phyloP scores from a whole-genome alignment of 2,113 vertebrate genomes.

The Xerus inauris region DNA sequence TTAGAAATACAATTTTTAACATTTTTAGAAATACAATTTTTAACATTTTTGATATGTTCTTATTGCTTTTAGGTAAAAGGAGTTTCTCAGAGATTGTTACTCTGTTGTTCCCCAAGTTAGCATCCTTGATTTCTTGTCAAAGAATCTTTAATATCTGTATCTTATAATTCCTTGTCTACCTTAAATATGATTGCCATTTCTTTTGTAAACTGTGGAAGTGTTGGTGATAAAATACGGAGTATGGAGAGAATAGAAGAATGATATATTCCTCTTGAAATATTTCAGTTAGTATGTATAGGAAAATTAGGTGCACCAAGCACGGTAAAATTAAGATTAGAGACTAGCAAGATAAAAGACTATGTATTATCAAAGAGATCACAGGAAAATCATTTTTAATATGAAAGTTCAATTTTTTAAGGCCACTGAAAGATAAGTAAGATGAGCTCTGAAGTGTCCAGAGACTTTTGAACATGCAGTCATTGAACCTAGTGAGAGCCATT shows the following conservation, averaged over 20 bases:
- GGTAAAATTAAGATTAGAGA: neutral
- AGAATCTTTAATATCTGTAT: neutral
- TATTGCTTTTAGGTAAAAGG: neutral
- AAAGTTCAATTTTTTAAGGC: neutral
- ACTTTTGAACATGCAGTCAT: neutral
- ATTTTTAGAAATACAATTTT: neutral
- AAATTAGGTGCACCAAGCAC: neutral
- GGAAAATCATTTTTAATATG: neutral
- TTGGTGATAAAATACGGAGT: neutral
- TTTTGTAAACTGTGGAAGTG: neutral
- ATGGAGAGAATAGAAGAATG: neutral
- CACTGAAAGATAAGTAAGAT: neutral
- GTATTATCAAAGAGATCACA: neutral
- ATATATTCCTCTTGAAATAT: neutral
- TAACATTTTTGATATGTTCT: neutral
- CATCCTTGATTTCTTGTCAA: neutral
- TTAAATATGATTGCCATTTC: neutral
- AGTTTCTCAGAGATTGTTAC: neutral
- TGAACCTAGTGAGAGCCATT: neutral
- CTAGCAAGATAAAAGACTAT: neutral
- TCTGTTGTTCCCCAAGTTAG: neutral
- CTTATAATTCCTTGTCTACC: neutral
- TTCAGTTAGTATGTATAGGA: neutral
- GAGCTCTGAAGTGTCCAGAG: neutral
- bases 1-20: neutral